Base-by-base conservation (phyloP, 35 echinoderm and acorn worm species). In the Holothuria glaberrima region DNA sequence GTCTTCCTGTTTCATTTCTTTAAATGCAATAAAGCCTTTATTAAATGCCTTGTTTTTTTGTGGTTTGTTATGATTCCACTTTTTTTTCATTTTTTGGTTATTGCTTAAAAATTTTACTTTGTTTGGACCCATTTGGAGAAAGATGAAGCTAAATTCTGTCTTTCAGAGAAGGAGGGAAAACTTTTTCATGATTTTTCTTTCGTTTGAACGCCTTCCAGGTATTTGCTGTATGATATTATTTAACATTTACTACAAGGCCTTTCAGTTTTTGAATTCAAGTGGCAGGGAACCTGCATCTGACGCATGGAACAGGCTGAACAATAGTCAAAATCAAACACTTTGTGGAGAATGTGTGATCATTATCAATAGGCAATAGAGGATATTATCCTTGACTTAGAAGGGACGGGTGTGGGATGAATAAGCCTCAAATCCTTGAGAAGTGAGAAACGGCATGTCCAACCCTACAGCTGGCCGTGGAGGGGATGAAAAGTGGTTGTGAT, bases 171-270 rank as follows among this genome's bases (percentile, higher is more conserved):
- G 3, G 50, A 5, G 50, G 50, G 50, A 1, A 14, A 17, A 54
- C 3, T 54, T 54, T 12, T 0, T 41, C 36, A 41, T 41, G 36
- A 17, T 0, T 54, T 14, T 54, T 54, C 16, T 54, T 54, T 54
- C 50, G 50, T 54, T 54, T 54, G 50, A 54, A 48, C 44, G 29
- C 74, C 74, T 78, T 26, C 74, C 74, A 78, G 74, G 74, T 78
- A 78, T 78, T 78, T 78, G 50, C 74, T 35, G 50, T 27, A 25
- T 78, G 21, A 78, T 78, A 78, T 78, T 78, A 25, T 45, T 28
- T 78, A 78, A 78, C 74, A 78, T 78, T n/a, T n/a, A 48, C 44
- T 54, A 17, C 74, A 78, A 78, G 74, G 74, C 38, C 74, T 48
- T 41, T 48, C 22, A 48, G 44, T 78, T 78, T 33, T 21, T 24